A percentile compares a stretch with the other conserved stretches of the same genome.
These are phyloP conservation scores for Lypha dubia DNA, from an alignment of 2,888 invertebrate species.

Conservation along the genomic window DNA sequence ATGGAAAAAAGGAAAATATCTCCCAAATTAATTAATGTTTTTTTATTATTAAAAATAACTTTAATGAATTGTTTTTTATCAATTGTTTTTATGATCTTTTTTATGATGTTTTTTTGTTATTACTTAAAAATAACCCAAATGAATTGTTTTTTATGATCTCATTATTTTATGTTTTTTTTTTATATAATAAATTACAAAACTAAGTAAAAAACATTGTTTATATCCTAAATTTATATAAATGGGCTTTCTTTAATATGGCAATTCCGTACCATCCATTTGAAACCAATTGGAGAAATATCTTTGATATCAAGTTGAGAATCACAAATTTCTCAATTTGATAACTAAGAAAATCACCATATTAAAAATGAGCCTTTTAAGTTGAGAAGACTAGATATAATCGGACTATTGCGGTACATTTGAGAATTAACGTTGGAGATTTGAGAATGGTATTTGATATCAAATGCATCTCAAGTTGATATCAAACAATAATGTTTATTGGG, in stretches of 20 bases:
- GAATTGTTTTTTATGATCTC: too few relatives aligned
- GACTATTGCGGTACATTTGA: conserved; percentile 20
- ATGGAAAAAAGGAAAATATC: neutral
- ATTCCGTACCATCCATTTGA: too few relatives aligned
- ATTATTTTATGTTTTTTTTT: neutral
- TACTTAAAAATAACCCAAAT: too few relatives aligned
- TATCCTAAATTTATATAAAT: conserved; percentile 6
- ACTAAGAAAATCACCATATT: conserved; percentile 24
- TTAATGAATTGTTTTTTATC: too few relatives aligned
- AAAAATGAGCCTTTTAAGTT: conserved; percentile 28
- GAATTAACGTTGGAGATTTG: conserved; percentile 17
- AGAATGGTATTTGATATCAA: conserved; percentile 42
- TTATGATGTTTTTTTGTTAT: neutral
- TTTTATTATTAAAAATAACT: too few relatives aligned
- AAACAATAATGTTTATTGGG: too few relatives aligned
- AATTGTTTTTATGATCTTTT: neutral
- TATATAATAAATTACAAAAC: conserved; percentile 25
- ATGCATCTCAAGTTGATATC: neutral
- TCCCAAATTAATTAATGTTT: too few relatives aligned
- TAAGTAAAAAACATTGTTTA: conserved; percentile 28
- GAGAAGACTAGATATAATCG: conserved; percentile 28
- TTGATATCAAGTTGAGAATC: conserved; percentile 11
- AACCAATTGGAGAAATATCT: conserved; percentile 12
- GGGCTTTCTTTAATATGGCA: too few relatives aligned
- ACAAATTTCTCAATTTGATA: conserved; percentile 34